Evolutionary conservation across 2,888 invertebrate species (phyloP).

Genomic region (Silvanus unidentatus): DNA sequence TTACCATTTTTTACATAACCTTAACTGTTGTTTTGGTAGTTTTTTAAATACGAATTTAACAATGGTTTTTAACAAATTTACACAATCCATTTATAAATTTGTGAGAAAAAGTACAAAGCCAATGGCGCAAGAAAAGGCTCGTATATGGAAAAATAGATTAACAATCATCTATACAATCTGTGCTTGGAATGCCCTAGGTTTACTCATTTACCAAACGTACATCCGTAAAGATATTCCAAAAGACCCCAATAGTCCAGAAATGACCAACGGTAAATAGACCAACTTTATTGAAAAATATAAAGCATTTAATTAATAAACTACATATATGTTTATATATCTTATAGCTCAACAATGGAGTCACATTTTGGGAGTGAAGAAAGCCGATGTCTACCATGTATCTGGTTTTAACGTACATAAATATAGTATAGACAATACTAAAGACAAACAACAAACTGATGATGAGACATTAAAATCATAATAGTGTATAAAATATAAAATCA

Average conservation of each 20-base stretch:
- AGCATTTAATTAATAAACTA: conserved; percentile 18
- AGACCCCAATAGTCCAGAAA: conserved; percentile 62
- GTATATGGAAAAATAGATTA: conserved; percentile 56
- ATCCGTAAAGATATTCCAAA: conserved; percentile 53
- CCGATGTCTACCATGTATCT: conserved; percentile 51
- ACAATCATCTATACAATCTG: conserved; percentile 59
- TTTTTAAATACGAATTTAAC: too few relatives aligned
- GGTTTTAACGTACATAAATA: conserved; percentile 45
- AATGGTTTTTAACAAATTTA: too few relatives aligned
- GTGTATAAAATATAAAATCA: conserved; percentile 3
- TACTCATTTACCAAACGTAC: conserved; percentile 55
- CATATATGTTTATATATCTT: conserved; percentile 27
- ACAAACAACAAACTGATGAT: conserved; percentile 10
- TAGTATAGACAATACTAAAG: conserved; percentile 29
- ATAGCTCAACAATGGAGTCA: conserved; percentile 55
- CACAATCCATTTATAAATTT: too few relatives aligned
- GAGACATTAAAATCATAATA: neutral
- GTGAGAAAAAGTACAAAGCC: conserved; percentile 49
- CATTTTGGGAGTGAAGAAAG: conserved; percentile 53
- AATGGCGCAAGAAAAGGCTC: conserved; percentile 50
- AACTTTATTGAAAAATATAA: conserved; percentile 18
- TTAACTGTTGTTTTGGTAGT: too few relatives aligned
- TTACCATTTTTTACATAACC: too few relatives aligned
- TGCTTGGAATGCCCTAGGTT: conserved; percentile 68
- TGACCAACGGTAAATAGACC: conserved; percentile 21